phyloP scores from a whole-genome alignment of 1,140 invertebrate genomes.

The Piezodorus guildinii region DNA sequence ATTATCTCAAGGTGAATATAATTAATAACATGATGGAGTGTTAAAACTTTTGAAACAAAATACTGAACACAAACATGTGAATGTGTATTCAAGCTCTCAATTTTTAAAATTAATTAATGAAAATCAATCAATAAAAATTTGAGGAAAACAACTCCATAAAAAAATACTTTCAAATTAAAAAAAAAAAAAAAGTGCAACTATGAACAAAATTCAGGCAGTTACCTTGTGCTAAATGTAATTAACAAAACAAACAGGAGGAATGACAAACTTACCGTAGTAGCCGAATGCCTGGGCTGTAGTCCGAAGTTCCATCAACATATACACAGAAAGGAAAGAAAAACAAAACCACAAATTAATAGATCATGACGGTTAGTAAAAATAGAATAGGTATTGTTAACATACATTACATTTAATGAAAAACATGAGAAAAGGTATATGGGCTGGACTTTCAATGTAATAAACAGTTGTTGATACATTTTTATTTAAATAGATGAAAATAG shows the following conservation, averaged over 20 bases:
- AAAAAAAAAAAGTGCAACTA: not conserved
- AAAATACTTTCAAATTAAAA: not conserved
- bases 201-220: not conserved
- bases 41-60: too few relatives aligned
- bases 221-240: slow-evolving; percentile 11
- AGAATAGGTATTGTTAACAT: not conserved
- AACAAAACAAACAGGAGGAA: slow-evolving; percentile 38
- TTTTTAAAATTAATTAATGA: too few relatives aligned
- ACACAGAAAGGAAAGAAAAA: slow-evolving; percentile 13
- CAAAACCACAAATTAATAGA: slow-evolving; percentile 2
- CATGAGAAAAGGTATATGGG: too few relatives aligned
- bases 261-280: slow-evolving; percentile 94
- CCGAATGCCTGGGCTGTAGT: slow-evolving; percentile 84
- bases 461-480: too few relatives aligned
- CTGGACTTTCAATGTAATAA: too few relatives aligned
- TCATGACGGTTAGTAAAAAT: not conserved
- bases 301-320: not conserved
- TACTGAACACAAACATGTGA: too few relatives aligned
- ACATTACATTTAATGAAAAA: too few relatives aligned
- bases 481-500: too few relatives aligned
- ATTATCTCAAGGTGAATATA: too few relatives aligned
- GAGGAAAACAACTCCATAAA: not conserved
- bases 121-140: too few relatives aligned
- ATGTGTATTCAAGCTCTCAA: too few relatives aligned
- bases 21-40: too few relatives aligned